Percentiles rank a stretch among this genome's conserved stretches.
phyloP scores from a whole-genome alignment of 2,113 vertebrate genomes.

The Hyla sarda region DNA sequence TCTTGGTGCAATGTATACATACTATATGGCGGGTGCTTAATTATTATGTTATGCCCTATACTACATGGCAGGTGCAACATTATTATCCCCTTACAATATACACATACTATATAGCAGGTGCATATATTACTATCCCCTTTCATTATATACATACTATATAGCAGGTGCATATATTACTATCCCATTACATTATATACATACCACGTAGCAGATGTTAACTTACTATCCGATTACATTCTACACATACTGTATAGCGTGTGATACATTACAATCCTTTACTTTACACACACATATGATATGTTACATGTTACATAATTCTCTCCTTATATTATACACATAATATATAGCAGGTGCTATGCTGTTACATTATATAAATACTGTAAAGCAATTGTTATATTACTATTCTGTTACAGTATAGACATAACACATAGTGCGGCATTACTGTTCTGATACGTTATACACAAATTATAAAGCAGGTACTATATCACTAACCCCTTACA shows the following conservation, averaged over 20 bases:
- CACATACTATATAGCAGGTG: neutral
- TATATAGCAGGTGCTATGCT: neutral
- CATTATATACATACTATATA: neutral
- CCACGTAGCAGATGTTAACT: neutral
- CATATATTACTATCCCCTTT: neutral
- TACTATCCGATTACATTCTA: neutral
- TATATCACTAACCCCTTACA: too few relatives aligned
- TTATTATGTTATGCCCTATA: neutral
- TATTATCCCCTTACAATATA: too few relatives aligned
- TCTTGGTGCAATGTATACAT: too few relatives aligned
- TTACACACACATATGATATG: too few relatives aligned
- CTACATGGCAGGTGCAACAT: too few relatives aligned
- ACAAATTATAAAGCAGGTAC: too few relatives aligned
- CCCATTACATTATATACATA: neutral
- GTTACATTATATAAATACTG: neutral
- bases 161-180: neutral
- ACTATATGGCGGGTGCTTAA: neutral
- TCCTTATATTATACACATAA: neutral
- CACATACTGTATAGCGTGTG: neutral
- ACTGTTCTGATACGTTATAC: too few relatives aligned
- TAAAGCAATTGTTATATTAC: neutral
- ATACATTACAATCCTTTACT: too few relatives aligned
- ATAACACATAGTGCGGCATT: too few relatives aligned
- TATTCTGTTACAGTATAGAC: neutral
- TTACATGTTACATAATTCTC: too few relatives aligned